Evolutionary conservation across 35 echinoderm and acorn worm genomes (phyloP), one percentile per base, ranked within the genome.

Genomic region (Strongylocentrotus purpuratus): DNA sequence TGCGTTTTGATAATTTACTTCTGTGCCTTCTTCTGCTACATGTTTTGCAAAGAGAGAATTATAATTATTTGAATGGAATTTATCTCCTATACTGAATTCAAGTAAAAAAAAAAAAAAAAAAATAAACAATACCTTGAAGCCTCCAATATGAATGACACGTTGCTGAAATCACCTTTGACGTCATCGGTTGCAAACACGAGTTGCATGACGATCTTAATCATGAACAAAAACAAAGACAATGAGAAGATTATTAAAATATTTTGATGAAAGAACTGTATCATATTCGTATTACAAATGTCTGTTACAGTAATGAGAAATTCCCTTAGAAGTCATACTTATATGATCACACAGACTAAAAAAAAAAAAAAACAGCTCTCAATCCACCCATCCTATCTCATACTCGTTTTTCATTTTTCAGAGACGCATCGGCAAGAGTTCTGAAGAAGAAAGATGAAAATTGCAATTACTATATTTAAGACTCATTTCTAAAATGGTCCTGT

Each of bases 61-160:
- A 8, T 78, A 78, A 78, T 78, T n/a, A 28, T 78, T n/a, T 78
- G 20, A 78, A 78, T 78, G 20, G 20, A 28, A n/a, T 78, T 4
- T 7, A 8, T 78, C 28, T n/a, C 65, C 2, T 78, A 5, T 45
- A 20, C 8, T 2, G 33, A 90, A 6, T 90, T 90, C 33, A 41
- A 12, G 33, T 91, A 31, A 32, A 33, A n/a, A n/a, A 91, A 45
- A 47, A n/a, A 20, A n/a, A n/a, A n/a, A n/a, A n/a, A n/a, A n/a
- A n/a, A n/a, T n/a, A n/a, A n/a, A n/a, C n/a, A n/a, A n/a, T 45
- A 89, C 87, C 87, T 89, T 33, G 87, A 89, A 89, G 45, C 33
- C 33, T 89, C 87, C 87, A 89, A 18, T 31, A 45, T 7, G 45
- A 89, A 89, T 33, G 87, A 89, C 4, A 89, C 18, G 33, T 89